Percentiles rank a stretch among this genome's conserved stretches.
Conservation (phyloP, 2,113 vertebrate species). For the Plecotus auritus region DNA sequence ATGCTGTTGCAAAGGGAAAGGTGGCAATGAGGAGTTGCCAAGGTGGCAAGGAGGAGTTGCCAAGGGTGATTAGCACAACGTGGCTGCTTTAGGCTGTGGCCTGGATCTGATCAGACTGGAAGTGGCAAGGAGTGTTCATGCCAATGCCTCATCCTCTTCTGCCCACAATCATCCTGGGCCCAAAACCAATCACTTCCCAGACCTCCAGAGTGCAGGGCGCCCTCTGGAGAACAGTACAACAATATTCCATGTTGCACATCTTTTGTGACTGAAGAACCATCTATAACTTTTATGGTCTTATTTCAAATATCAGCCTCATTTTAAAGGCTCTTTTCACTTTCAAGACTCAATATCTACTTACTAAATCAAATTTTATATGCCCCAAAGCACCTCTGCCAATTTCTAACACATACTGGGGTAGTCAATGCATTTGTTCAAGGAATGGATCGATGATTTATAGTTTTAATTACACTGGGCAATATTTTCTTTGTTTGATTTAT, state of each 20-base stretch:
- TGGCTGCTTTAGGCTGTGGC: background rate
- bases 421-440: background rate
- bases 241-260: background rate
- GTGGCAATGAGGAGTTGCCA: too few species aligned
- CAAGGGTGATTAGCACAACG: background rate
- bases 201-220: background rate
- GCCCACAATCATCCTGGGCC: background rate
- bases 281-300: background rate
- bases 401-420: background rate
- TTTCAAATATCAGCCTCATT: background rate
- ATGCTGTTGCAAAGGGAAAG: too few species aligned
- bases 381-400: background rate
- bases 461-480: background rate
- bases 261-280: background rate
- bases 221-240: background rate
- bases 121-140: background rate
- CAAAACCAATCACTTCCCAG: background rate
- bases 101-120: background rate
- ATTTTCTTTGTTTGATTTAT: slow-evolving; percentile 22
- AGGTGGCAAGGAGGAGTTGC: background rate
- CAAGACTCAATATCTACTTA: background rate
- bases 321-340: slow-evolving; percentile 5
- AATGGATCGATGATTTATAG: background rate
- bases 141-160: background rate
- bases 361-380: background rate